Evolutionary conservation across 2,888 invertebrate species (phyloP).

Genomic region (Polyploca ridens): DNA sequence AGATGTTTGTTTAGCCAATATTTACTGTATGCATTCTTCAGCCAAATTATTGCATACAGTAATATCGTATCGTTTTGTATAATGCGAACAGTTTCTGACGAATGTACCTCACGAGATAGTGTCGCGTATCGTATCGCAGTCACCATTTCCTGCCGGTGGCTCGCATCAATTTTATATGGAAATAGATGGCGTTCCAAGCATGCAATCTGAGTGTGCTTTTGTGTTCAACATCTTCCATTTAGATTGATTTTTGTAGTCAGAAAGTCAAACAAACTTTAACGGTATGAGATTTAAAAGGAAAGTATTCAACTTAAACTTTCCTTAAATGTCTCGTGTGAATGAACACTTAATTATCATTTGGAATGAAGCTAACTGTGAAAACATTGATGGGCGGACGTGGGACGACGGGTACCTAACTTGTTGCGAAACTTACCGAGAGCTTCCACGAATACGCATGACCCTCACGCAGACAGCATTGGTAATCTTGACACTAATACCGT

Average conservation of each 20-base stretch:
- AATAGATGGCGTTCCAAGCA: slow-evolving; percentile 51
- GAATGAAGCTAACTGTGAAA: slow-evolving; percentile 39
- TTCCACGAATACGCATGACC: slow-evolving; percentile 62
- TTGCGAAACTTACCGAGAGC: slow-evolving; percentile 57
- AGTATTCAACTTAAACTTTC: slow-evolving; percentile 9
- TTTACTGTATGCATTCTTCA: slow-evolving; percentile 25
- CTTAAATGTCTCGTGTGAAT: slow-evolving; percentile 17
- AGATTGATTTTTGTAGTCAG: slow-evolving; percentile 24
- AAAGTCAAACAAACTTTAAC: background rate
- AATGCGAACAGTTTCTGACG: slow-evolving; percentile 45
- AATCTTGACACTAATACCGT: slow-evolving; percentile 62
- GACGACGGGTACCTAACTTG: slow-evolving; percentile 40
- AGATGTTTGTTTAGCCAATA: slow-evolving; percentile 12
- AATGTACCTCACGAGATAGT: slow-evolving; percentile 50
- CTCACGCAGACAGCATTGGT: slow-evolving; percentile 57
- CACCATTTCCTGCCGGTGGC: slow-evolving; percentile 54
- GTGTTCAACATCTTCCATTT: slow-evolving; percentile 38
- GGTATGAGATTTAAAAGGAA: slow-evolving; percentile 5
- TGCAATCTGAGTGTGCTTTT: slow-evolving; percentile 43
- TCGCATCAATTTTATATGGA: slow-evolving; percentile 66
- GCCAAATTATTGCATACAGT: slow-evolving; percentile 25
- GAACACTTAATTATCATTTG: slow-evolving; percentile 37
- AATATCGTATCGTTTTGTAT: slow-evolving; percentile 45
- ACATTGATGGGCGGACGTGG: slow-evolving; percentile 53
- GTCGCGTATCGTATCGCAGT: slow-evolving; percentile 51